Evolutionary conservation across 2,888 invertebrate species (phyloP).

Genomic region (Catonia carolina): DNA sequence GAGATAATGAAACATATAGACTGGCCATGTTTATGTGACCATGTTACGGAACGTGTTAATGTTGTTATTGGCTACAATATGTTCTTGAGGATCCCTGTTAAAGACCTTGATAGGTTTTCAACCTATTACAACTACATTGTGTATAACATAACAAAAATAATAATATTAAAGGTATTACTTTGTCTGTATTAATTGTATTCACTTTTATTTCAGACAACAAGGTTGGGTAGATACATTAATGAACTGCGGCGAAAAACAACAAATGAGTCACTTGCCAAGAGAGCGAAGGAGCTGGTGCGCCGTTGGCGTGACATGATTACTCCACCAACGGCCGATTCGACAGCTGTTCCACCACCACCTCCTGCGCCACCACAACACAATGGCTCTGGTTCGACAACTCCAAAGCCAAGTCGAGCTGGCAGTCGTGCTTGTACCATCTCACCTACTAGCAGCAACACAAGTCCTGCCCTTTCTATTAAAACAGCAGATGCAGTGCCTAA

Average conservation of each 20-base stretch:
- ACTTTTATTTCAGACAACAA: slow-evolving; percentile 69
- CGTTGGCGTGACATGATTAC: slow-evolving; percentile 86
- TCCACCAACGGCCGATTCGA: slow-evolving; percentile 43
- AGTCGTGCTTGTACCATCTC: slow-evolving; percentile 33
- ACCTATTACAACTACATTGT: too few species aligned
- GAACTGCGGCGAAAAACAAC: slow-evolving; percentile 80
- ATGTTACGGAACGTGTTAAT: too few species aligned
- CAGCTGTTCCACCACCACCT: slow-evolving; percentile 19
- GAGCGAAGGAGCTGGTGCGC: slow-evolving; percentile 86
- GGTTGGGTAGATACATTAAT: slow-evolving; percentile 89
- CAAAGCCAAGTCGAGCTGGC: slow-evolving; percentile 8
- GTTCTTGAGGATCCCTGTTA: too few species aligned
- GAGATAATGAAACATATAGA: too few species aligned
- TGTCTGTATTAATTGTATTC: too few species aligned
- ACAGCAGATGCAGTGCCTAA: slow-evolving; percentile 42
- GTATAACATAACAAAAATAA: too few species aligned
- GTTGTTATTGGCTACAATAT: too few species aligned
- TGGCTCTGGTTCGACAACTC: slow-evolving; percentile 20
- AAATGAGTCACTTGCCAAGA: slow-evolving; percentile 75
- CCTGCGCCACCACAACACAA: slow-evolving; percentile 26
- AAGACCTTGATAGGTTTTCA: too few species aligned
- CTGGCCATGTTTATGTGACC: too few species aligned
- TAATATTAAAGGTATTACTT: too few species aligned
- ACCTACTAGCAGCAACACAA: slow-evolving; percentile 40
- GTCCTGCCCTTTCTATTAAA: slow-evolving; percentile 26